Percentiles rank a stretch among this genome's conserved stretches.
Conservation (phyloP, 1,140 invertebrate species). For the Paracyclopina nana region DNA sequence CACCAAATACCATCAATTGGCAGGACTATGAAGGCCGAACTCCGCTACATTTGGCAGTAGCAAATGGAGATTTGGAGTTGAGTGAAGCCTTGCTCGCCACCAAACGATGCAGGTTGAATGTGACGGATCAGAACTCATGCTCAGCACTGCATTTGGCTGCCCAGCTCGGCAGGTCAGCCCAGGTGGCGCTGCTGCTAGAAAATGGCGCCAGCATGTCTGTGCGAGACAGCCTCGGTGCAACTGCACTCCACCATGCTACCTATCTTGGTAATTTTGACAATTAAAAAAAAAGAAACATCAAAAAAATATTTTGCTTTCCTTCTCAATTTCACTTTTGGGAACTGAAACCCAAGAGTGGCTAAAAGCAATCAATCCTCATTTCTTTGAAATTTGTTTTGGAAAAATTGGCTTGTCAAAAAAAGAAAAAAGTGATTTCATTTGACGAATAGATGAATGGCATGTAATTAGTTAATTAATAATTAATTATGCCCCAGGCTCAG, state of each 20-base stretch:
- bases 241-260: neutral
- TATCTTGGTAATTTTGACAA: no score
- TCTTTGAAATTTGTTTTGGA: no score
- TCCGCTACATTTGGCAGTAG: neutral
- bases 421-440: no score
- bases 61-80: neutral
- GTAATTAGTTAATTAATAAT: no score
- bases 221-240: neutral
- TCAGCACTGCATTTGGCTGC: constrained; percentile 1
- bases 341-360: no score
- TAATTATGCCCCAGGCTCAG: no score
- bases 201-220: neutral
- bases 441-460: no score
- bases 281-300: no score
- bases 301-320: no score
- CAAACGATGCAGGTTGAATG: neutral
- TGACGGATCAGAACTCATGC: neutral
- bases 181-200: neutral
- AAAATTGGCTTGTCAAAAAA: no score
- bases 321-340: no score
- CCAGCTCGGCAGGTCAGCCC: neutral
- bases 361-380: no score
- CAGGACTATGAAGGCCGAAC: neutral
- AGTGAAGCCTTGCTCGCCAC: neutral
- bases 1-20: neutral